phyloP scores from a whole-genome alignment of 2,113 vertebrate species.

The Nothobranchius kuhntae region DNA sequence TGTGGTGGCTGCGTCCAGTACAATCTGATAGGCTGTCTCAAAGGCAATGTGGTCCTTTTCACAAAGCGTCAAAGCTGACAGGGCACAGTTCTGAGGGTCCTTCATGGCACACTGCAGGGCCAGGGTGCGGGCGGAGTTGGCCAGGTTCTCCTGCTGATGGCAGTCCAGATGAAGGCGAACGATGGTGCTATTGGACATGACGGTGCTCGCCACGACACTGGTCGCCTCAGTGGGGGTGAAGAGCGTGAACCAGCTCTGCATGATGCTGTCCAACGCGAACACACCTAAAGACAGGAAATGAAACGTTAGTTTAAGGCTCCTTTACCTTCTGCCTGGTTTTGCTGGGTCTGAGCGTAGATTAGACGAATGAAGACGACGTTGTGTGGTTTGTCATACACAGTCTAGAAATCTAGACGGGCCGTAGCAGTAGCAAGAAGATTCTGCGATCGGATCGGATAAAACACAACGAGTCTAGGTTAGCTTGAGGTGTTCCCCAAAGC shows the following conservation, averaged over 20 bases:
- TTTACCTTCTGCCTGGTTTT: too few relatives aligned
- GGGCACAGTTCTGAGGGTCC: slow-evolving; percentile 85
- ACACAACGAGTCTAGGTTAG: too few relatives aligned
- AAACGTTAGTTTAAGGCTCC: neutral
- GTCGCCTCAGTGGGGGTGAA: slow-evolving; percentile 97
- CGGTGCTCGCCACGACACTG: slow-evolving; percentile 91
- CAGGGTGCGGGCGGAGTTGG: slow-evolving; percentile 91
- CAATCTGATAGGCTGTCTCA: slow-evolving; percentile 96
- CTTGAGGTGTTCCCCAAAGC: too few relatives aligned
- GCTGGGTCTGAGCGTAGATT: too few relatives aligned
- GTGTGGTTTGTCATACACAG: too few relatives aligned
- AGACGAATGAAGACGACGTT: too few relatives aligned
- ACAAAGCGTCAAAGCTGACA: slow-evolving; percentile 90
- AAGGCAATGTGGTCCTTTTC: slow-evolving; percentile 98
- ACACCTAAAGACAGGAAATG: slow-evolving; percentile 63
- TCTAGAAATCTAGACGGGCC: too few relatives aligned
- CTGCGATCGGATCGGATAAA: too few relatives aligned
- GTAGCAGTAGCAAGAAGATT: too few relatives aligned
- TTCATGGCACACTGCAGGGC: slow-evolving; percentile 97
- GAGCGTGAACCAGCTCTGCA: slow-evolving; percentile 97
- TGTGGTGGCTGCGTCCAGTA: slow-evolving; percentile 89
- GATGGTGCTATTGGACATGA: slow-evolving; percentile 94
- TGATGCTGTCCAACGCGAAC: slow-evolving; percentile 92
- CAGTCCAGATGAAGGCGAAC: slow-evolving; percentile 93
- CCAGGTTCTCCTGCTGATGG: slow-evolving; percentile 92